Conservation (phyloP, 2,113 vertebrate genomes). For the Elaphurus davidianus region DNA sequence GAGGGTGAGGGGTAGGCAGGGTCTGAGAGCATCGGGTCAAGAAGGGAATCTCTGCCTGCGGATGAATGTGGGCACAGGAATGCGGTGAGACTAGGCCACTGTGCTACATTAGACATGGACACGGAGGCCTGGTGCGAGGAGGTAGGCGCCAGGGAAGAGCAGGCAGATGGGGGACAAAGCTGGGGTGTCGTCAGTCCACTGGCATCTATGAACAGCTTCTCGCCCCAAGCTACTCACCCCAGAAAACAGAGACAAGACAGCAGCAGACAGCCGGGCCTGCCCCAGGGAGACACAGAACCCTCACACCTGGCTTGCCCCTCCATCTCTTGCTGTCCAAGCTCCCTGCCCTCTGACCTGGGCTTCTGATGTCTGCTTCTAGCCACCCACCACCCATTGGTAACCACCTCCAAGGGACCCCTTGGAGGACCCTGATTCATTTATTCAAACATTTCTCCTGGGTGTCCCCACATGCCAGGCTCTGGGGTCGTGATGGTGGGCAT, state of each 20-base stretch:
- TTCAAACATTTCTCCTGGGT: neutral
- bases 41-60: neutral
- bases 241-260: neutral
- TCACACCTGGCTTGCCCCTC: neutral
- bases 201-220: neutral
- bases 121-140: too few species aligned
- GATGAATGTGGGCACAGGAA: neutral
- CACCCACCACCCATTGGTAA: neutral
- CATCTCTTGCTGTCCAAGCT: accelerated
- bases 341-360: neutral
- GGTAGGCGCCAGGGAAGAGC: neutral
- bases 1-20: too few species aligned
- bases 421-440: neutral
- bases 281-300: neutral
- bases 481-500: accelerated
- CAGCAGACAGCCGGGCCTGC: neutral
- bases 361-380: neutral
- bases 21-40: accelerated
- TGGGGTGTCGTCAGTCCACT: neutral
- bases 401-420: neutral
- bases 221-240: neutral
- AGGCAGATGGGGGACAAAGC: accelerated
- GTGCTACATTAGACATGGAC: too few species aligned
- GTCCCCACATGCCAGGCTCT: accelerated
- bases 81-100: accelerated